Conservation (phyloP, 2,797 vertebrate genomes). For the Furcifer pardalis region DNA sequence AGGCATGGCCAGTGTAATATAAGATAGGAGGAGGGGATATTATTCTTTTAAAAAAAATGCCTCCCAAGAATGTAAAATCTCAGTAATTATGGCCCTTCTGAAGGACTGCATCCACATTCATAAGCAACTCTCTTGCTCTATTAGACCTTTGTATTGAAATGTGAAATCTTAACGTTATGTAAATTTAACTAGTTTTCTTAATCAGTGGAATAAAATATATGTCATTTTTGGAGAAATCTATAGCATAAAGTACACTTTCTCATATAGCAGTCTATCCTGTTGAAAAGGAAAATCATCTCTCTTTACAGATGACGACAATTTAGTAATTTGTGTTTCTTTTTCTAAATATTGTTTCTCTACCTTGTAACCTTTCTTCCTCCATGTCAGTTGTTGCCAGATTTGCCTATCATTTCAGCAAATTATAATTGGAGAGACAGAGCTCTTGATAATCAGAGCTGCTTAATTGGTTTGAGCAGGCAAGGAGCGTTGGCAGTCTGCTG, state of each 20-base stretch:
- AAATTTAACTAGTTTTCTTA: background rate
- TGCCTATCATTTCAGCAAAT: constrained; percentile 46
- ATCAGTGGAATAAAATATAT: background rate
- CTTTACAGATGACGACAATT: background rate
- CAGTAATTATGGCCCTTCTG: background rate
- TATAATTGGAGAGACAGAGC: constrained; percentile 56
- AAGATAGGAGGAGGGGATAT: background rate
- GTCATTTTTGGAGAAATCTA: background rate
- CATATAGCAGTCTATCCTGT: background rate
- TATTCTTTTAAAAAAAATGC: too few species aligned
- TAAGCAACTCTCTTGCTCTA: background rate
- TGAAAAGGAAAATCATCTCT: background rate
- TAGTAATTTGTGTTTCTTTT: background rate
- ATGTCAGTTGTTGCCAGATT: constrained; percentile 36
- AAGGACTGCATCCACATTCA: background rate
- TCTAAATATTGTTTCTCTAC: background rate
- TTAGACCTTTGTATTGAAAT: background rate
- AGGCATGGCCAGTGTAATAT: too few species aligned
- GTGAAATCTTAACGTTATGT: background rate
- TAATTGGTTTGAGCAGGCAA: constrained; percentile 59
- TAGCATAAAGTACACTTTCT: background rate
- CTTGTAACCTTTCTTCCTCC: background rate
- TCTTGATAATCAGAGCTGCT: constrained; percentile 58
- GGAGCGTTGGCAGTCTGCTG: constrained; percentile 57
- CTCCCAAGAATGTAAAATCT: background rate